Percentiles rank a stretch among this genome's conserved stretches.
Evolutionary conservation across 2,113 vertebrate species (phyloP).

Genomic region (Zosterops japonicus): DNA sequence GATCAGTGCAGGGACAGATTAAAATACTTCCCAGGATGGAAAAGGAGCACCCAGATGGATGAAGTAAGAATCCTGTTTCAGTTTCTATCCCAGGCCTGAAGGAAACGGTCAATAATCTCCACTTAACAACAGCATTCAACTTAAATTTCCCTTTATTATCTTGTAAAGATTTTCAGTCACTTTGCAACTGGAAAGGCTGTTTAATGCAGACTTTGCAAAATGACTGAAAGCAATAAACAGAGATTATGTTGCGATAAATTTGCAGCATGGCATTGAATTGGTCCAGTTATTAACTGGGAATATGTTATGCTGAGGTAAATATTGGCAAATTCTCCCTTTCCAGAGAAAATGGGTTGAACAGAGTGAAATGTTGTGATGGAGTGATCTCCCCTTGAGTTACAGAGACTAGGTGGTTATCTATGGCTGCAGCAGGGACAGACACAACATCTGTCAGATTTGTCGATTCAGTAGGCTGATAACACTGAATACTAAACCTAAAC

Average conservation of each 20-base stretch:
- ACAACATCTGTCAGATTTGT: neutral
- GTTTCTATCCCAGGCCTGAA: neutral
- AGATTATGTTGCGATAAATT: accelerated
- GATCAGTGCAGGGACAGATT: neutral
- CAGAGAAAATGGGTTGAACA: neutral
- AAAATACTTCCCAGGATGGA: neutral
- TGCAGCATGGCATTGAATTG: neutral
- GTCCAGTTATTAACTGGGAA: neutral
- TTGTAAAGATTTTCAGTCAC: neutral
- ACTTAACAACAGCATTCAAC: neutral
- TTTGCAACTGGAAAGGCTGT: neutral
- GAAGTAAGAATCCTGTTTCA: neutral
- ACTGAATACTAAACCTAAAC: neutral
- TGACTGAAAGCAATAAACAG: neutral
- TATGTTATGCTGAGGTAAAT: neutral
- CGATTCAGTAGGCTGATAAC: neutral
- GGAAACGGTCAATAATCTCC: neutral
- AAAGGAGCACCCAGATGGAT: neutral
- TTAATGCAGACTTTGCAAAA: neutral
- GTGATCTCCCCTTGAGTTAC: accelerated
- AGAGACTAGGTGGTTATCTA: neutral
- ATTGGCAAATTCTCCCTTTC: neutral
- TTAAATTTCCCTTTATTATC: neutral
- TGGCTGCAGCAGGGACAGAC: neutral
- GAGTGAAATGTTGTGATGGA: neutral